These are phyloP conservation scores for Cosmia trapezina DNA, from an alignment of 2,888 invertebrate genomes.

Conservation along the genomic window DNA sequence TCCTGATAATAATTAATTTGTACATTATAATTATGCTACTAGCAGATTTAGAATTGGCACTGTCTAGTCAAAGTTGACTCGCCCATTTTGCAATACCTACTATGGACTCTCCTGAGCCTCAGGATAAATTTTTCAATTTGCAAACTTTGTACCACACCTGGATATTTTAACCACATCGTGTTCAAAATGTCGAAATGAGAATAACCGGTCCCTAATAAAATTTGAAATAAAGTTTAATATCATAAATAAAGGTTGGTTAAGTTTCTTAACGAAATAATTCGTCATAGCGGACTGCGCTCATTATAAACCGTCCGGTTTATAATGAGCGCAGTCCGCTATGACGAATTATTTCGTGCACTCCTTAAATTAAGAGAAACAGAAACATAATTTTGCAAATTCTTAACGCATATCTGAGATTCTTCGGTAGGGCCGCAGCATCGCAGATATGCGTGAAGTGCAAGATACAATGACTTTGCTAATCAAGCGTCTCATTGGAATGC, in stretches of 20 bases:
- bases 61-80: background rate
- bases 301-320: no score
- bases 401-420: background rate
- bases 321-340: no score
- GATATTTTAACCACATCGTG: background rate
- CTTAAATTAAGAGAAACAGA: background rate
- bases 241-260: background rate
- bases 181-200: slow-evolving; percentile 5
- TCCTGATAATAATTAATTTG: background rate
- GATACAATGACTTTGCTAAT: no score
- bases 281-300: background rate
- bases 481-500: no score
- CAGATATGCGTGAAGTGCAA: no score
- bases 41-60: background rate
- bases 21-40: background rate
- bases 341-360: no score
- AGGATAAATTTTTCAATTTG: background rate
- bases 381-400: no score
- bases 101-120: background rate
- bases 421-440: no score
- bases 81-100: background rate
- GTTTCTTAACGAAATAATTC: background rate
- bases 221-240: slow-evolving; percentile 3
- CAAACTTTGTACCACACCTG: background rate
- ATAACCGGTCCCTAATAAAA: background rate